Conservation (phyloP, 2,888 invertebrate genomes). For the Venustoraphidia nigricollis region DNA sequence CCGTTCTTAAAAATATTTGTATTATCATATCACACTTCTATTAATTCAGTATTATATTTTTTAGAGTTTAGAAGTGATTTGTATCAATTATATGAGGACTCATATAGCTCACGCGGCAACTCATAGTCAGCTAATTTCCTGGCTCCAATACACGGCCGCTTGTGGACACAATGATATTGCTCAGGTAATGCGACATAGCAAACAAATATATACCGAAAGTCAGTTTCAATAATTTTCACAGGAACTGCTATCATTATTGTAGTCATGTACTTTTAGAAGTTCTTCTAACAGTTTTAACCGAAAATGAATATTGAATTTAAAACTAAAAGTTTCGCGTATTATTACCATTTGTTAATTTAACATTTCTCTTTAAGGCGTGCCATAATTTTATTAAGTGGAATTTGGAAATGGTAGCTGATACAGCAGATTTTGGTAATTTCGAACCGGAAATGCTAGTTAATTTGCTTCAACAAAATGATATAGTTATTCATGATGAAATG, state of each 20-base stretch:
- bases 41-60: slow-evolving; percentile 11
- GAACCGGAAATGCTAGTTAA: slow-evolving; percentile 63
- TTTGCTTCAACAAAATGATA: slow-evolving; percentile 68
- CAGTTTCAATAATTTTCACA: neutral
- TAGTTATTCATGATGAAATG: slow-evolving; percentile 83
- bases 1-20: no score
- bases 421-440: slow-evolving; percentile 65
- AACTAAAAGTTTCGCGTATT: neutral
- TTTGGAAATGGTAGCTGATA: slow-evolving; percentile 65
- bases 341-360: no score
- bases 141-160: slow-evolving; percentile 80
- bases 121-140: slow-evolving; percentile 68
- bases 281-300: neutral
- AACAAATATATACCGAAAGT: no score
- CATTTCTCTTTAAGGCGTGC: slow-evolving; percentile 36
- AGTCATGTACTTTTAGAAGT: neutral
- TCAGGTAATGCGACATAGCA: slow-evolving; percentile 24
- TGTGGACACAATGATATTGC: slow-evolving; percentile 63
- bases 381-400: slow-evolving; percentile 85
- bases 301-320: neutral
- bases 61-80: slow-evolving; percentile 66
- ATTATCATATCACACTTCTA: neutral
- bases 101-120: slow-evolving; percentile 74
- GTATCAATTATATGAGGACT: slow-evolving; percentile 74
- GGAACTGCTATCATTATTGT: slow-evolving; percentile 2